Percentiles rank a stretch among this genome's conserved stretches.
Evolutionary conservation across 2,888 invertebrate species (phyloP).

Genomic region (Calliopum simillimum): DNA sequence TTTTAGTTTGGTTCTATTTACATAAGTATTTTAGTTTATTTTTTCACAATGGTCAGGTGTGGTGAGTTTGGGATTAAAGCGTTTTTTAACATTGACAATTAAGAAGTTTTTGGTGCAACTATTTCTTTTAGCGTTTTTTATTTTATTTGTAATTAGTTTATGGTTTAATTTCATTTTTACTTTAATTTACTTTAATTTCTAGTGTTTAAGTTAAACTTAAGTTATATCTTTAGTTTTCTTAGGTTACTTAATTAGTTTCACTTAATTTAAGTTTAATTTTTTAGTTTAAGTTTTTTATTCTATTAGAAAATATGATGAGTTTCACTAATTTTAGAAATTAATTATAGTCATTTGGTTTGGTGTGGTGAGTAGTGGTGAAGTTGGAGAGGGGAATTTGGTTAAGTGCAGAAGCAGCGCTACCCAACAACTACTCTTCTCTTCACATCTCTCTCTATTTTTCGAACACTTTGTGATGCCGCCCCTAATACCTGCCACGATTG

Average conservation of each 20-base stretch:
- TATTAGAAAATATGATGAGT: slow-evolving; percentile 28
- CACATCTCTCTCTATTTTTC: slow-evolving; percentile 7
- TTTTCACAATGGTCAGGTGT: slow-evolving; percentile 21
- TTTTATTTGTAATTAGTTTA: no score
- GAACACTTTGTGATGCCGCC: not conserved
- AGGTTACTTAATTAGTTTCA: slow-evolving; percentile 26
- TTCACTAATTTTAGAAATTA: slow-evolving; percentile 16
- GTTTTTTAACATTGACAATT: slow-evolving; percentile 44
- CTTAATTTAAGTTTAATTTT: slow-evolving; percentile 22
- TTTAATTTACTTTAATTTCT: slow-evolving; percentile 27
- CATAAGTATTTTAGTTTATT: not conserved
- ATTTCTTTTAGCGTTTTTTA: not conserved
- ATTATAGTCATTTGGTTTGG: slow-evolving; percentile 28
- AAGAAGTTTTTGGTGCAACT: slow-evolving; percentile 7
- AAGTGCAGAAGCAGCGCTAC: slow-evolving; percentile 14
- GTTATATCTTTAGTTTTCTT: slow-evolving; percentile 26
- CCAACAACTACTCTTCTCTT: slow-evolving; percentile 22
- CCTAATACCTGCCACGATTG: slow-evolving; percentile 63
- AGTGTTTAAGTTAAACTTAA: slow-evolving; percentile 35
- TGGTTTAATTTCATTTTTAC: not conserved
- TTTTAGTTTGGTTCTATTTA: slow-evolving; percentile 8
- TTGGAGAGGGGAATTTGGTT: slow-evolving; percentile 18
- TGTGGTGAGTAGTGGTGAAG: slow-evolving; percentile 33
- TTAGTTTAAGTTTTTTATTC: slow-evolving; percentile 16
- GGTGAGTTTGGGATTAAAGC: slow-evolving; percentile 27